Evolutionary conservation across 2,888 invertebrate genomes (phyloP).

Genomic region (Melitaea athalia): DNA sequence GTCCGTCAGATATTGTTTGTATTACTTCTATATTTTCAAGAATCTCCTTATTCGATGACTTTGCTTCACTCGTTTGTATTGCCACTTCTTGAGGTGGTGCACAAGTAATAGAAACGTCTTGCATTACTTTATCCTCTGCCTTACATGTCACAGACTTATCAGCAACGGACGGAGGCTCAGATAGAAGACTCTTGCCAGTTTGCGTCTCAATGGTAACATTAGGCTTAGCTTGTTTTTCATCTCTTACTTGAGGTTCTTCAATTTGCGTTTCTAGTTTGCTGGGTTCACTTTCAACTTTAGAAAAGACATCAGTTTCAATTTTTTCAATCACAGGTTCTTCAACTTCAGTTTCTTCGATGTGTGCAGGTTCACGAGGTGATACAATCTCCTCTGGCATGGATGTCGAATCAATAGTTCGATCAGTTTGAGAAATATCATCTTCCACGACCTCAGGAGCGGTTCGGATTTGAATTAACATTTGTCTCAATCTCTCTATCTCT

Average conservation of each 20-base stretch:
- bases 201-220: conserved; percentile 83
- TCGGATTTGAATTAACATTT: conserved; percentile 69
- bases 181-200: conserved; percentile 84
- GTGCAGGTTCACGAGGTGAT: conserved; percentile 57
- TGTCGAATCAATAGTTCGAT: conserved; percentile 85
- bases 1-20: conserved; percentile 84
- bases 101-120: conserved; percentile 79
- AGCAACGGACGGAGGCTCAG: conserved; percentile 64
- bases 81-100: conserved; percentile 82
- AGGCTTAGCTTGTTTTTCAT: conserved; percentile 44
- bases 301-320: conserved; percentile 14
- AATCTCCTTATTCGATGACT: conserved; percentile 73
- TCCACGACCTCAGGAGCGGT: conserved; percentile 67
- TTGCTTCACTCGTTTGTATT: conserved; percentile 83
- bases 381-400: conserved; percentile 88
- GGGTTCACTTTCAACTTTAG: conserved; percentile 23
- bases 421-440: conserved; percentile 79
- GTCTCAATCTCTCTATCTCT: conserved; percentile 81
- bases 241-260: conserved; percentile 42
- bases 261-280: conserved; percentile 34
- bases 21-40: conserved; percentile 86
- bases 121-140: conserved; percentile 62
- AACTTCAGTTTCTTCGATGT: conserved; percentile 44
- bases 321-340: conserved; percentile 46
- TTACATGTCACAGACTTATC: conserved; percentile 73